These are phyloP conservation scores for Ammodramus savannarum DNA, from an alignment of 2,113 vertebrate species.

Conservation along the genomic window DNA sequence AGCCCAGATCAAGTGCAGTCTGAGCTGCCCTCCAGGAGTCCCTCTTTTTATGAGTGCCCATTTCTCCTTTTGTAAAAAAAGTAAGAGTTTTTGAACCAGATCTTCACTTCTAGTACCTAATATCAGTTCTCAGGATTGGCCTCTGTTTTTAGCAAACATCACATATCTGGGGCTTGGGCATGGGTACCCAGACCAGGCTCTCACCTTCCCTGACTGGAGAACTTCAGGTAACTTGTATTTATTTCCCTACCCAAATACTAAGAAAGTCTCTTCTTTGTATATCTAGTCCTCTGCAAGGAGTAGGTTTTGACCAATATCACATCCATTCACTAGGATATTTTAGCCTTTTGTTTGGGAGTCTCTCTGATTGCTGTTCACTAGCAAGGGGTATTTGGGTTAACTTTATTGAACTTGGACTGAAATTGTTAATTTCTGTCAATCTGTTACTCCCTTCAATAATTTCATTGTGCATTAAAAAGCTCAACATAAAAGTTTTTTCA, in stretches of 20 bases:
- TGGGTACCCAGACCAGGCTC: background rate
- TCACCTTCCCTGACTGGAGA: background rate
- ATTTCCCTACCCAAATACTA: background rate
- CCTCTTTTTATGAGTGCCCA: background rate
- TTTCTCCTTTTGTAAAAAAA: background rate
- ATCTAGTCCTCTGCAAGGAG: background rate
- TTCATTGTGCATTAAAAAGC: background rate
- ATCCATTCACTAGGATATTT: background rate
- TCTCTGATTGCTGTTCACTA: background rate
- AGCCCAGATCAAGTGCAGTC: rapidly evolving
- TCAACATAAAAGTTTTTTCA: background rate
- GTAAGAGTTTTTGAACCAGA: background rate
- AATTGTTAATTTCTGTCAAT: background rate
- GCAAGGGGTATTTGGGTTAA: background rate
- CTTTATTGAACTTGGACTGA: background rate
- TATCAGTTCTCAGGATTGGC: background rate
- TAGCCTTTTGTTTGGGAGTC: background rate
- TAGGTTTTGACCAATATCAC: background rate
- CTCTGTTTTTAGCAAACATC: background rate
- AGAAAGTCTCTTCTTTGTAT: background rate
- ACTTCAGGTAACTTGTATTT: background rate
- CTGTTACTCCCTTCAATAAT: background rate
- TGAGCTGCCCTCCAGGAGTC: background rate
- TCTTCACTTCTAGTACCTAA: background rate
- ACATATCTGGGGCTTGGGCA: rapidly evolving